Percentiles rank a stretch among this genome's conserved stretches.
Conservation (phyloP, 2,888 invertebrate genomes). For the Apamea anceps region DNA sequence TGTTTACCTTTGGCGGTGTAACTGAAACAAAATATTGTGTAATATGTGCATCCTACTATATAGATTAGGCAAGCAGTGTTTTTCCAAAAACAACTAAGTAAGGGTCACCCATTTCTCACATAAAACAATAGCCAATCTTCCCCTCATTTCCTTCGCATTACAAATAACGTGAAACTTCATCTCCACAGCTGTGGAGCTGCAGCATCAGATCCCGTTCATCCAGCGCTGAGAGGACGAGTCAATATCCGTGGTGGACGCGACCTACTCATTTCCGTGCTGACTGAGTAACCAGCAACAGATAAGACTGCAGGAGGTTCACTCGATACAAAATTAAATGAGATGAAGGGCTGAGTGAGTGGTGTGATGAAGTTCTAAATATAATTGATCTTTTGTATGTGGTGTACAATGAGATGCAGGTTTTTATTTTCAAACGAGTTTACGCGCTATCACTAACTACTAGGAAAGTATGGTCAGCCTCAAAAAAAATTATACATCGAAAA, state of each 20-base stretch:
- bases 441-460: not conserved
- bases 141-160: constrained; percentile 2
- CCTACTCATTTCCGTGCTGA: constrained; percentile 62
- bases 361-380: too few relatives aligned
- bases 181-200: constrained; percentile 5
- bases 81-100: not conserved
- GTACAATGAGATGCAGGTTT: not conserved
- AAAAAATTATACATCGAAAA: not conserved
- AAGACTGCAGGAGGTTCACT: constrained; percentile 8
- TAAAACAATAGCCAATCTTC: not conserved
- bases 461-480: not conserved
- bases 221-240: constrained; percentile 57
- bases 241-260: constrained; percentile 62
- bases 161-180: constrained; percentile 15
- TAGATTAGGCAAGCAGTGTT: not conserved
- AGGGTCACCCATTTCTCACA: not conserved
- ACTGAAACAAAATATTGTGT: not conserved
- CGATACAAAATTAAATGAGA: too few relatives aligned
- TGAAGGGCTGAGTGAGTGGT: too few relatives aligned
- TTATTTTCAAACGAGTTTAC: not conserved
- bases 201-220: constrained; percentile 31
- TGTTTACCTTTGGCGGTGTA: too few relatives aligned
- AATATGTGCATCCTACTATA: too few relatives aligned
- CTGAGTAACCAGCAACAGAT: not conserved
- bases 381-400: not conserved